These are phyloP conservation scores for Lasioglossum marginatum DNA, from an alignment of 2,888 invertebrate species.

Conservation along the genomic window DNA sequence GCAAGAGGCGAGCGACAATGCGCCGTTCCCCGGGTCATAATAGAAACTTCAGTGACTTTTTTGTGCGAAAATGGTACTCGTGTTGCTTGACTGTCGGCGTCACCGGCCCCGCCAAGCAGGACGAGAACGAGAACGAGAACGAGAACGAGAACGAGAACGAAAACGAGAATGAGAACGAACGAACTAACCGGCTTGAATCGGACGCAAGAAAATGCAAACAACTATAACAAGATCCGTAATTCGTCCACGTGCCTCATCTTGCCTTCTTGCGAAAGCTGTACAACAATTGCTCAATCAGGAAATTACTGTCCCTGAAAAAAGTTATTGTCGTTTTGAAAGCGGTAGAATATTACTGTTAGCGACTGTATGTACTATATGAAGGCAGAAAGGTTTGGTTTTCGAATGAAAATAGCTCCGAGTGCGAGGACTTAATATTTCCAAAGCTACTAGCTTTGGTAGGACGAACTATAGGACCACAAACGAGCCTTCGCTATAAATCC, in stretches of 20 bases:
- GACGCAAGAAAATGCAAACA: neutral
- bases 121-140: neutral
- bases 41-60: slow-evolving; percentile 13
- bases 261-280: neutral
- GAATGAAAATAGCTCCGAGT: too few species aligned
- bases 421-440: too few species aligned
- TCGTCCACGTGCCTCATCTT: neutral
- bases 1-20: slow-evolving; percentile 4
- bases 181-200: neutral
- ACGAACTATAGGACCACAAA: neutral
- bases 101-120: neutral
- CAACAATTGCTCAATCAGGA: neutral
- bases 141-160: too few species aligned
- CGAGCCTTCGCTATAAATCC: neutral
- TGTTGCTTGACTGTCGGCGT: neutral
- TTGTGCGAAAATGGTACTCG: neutral
- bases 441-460: too few species aligned
- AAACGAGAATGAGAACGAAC: neutral
- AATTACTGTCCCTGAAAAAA: neutral
- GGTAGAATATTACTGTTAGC: too few species aligned
- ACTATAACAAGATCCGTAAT: slow-evolving; percentile 4
- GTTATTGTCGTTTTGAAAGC: too few species aligned
- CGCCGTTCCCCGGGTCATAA: slow-evolving; percentile 16
- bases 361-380: too few species aligned
- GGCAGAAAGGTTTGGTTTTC: too few species aligned